Evolutionary conservation across 2,888 invertebrate species (phyloP), one percentile per base, ranked within the genome.

Genomic region (Mactromeris polynyma): DNA sequence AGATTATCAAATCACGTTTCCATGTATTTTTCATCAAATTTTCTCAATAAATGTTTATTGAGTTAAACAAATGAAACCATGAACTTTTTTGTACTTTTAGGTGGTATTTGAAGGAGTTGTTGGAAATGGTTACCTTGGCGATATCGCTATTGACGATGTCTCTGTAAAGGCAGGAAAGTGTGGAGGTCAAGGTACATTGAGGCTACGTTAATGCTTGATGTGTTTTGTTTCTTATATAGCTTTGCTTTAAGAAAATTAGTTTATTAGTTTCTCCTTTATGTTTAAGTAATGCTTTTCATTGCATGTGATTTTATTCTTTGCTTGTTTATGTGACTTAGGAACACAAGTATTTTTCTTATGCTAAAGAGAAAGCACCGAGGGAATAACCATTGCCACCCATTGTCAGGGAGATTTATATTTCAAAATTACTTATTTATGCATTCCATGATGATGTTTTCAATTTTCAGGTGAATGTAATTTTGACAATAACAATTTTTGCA

Each of bases 141-240:
- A 95, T 87, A 96, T 96, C 26, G 96, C 96, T 40, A 92, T 97
- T 40, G 97, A 97, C 92, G 96, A 97, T 88, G 94, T 97, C 81
- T 78, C 83, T 1, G 94, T 96, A 4, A 90, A 80, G 7, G 89
- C 93, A 64, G 97, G 96, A 17, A 81, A 94, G 21, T 97, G 96
- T 89, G 89, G 88, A 36, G 78, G 81, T 7, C 88, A 88, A 88
- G 94, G 95, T 94, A 87, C 64, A 80, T 80, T 80, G 4, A 38
- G 14, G 14, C 36, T n/a, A 14, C 21, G 11, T 58, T n/a, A 36
- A n/a, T n/a, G n/a, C n/a, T n/a, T n/a, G 17, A 46, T 14, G 2
- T 46, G 46, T 9, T 17, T 17, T 17, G 11, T 40, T 46, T 46
- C 46, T 46, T 46, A 11, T 46, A 46, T 7, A 46, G 14, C 46